Base-by-base conservation (phyloP, 2,797 vertebrate species). In the Rhinella marina region DNA sequence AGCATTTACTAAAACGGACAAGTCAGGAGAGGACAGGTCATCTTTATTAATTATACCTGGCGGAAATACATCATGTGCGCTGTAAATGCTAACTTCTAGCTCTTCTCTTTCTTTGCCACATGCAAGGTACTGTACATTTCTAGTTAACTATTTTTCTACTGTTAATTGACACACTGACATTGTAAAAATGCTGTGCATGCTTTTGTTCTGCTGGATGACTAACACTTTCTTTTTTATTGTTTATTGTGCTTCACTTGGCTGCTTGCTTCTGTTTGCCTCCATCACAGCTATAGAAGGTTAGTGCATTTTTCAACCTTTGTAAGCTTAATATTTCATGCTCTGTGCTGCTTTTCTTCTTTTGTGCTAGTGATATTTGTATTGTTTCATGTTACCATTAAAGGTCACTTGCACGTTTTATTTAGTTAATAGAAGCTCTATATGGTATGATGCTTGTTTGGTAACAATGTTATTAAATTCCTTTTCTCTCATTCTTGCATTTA, bases 271-370 rank as follows among this genome's bases (percentile, higher is more conserved):
- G 25, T 86, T 86, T 90, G 10, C 82, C 83, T 91, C 91, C 91
- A 89, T 90, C 90, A 91, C 91, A 92, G 93, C 92, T 92, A 90
- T 91, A 50, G 86, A 90, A 90, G 89, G 89, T 89, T 87, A 88
- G 89, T 88, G 41, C 41, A 72, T 84, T 90, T 52, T 91, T 90
- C 86, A 86, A 83, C 88, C 32, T 88, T 91, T 91, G 66, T 85
- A 29, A 62, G 59, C 80, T 75, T 88, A 76, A 23, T 64, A 79
- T 90, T 88, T 87, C 41, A 81, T 86, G 56, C 72, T 73, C 16
- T 77, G 59, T 73, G 32, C 82, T 54, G 56, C 56, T 59, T 76
- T 23, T 72, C 54, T 72, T 68, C 13, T 52, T 81, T 88, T 81
- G 61, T 62, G n/a, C 52, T 16, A n/a, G 29, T 83, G 72, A 52